Evolutionary conservation across 64 coral and sea anemone species (phyloP), one percentile per base, ranked within the genome.

Genomic region (Acropora tenuis): DNA sequence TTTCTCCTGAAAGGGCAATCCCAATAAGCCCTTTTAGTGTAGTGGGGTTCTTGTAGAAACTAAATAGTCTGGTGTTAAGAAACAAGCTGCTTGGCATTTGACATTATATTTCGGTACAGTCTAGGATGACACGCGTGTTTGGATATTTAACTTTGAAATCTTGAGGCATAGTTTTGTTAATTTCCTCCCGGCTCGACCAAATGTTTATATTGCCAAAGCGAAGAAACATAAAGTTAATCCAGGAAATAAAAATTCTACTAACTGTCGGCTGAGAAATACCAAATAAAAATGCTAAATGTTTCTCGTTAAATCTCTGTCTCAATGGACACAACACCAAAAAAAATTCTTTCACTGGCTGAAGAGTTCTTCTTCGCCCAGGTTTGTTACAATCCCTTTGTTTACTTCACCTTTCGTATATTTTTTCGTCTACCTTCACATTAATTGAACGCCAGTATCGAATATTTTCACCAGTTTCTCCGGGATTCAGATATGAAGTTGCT

Each of bases 141-240:
- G 79, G 50, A n/a, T 82, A 82, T 20, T 30, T 60, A 20, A 30
- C 13, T 43, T 82, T 60, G 79, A 82, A 82, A 66, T 52, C 55
- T 9, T 66, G 8, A 20, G 79, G 79, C 79, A 82, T 60, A 60
- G 41, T 15, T 43, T 9, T n/a, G 61, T 82, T 6, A 20, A 82
- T 17, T 16, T 82, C 48, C 42, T 82, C 49, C 41, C 53, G 50
- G 17, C 17, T 82, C n/a, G 79, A 30, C 80, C 80, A 61, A 41
- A 83, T 60, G 11, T 63, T 63, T 13, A 63, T 63, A 13, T 8
- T 63, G 9, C 59, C 59, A 63, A 63, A 63, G 16, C 59, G 59
- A 10, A 63, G 52, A 55, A 7, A 55, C 52, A 55, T 1, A 55
- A 55, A 55, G 52, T 55, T 55, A 9, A 55, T 55, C 52, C 52